phyloP scores from a whole-genome alignment of 2,888 invertebrate genomes.

The Lamellibrachia satsuma region DNA sequence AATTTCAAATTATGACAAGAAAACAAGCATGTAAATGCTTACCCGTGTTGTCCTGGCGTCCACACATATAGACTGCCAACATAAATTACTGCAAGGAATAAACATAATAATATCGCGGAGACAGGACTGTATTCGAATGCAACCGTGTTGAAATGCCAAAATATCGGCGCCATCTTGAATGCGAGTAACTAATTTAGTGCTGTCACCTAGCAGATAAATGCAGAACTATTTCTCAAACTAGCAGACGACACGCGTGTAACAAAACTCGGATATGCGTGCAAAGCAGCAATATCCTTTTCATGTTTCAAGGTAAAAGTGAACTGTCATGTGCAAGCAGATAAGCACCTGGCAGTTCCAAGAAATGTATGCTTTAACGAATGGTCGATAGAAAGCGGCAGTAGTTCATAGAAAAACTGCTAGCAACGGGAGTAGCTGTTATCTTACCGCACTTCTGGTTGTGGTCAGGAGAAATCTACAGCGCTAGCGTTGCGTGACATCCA shows the following conservation, averaged over 20 bases:
- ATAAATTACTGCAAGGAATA: slow-evolving; percentile 80
- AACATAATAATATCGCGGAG: slow-evolving; percentile 71
- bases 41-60: slow-evolving; percentile 64
- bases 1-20: background rate
- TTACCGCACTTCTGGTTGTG: too few relatives aligned
- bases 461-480: too few relatives aligned
- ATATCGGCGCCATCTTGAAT: slow-evolving; percentile 36
- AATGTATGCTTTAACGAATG: too few relatives aligned
- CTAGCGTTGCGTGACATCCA: too few relatives aligned
- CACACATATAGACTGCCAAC: slow-evolving; percentile 90
- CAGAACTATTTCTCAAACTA: background rate
- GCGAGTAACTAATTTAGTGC: slow-evolving; percentile 58
- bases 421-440: too few relatives aligned
- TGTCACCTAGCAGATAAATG: background rate
- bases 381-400: too few relatives aligned
- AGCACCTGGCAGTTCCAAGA: too few relatives aligned
- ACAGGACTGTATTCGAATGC: slow-evolving; percentile 36
- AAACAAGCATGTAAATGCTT: slow-evolving; percentile 13
- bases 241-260: background rate
- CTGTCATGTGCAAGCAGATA: too few relatives aligned
- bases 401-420: too few relatives aligned
- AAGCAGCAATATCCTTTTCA: too few relatives aligned
- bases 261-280: background rate
- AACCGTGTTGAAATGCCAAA: slow-evolving; percentile 34
- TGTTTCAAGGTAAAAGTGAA: too few relatives aligned